A percentile compares a stretch with the other conserved stretches of the same genome.
Conservation (phyloP, 2,113 vertebrate species). For the Nibea albiflora region DNA sequence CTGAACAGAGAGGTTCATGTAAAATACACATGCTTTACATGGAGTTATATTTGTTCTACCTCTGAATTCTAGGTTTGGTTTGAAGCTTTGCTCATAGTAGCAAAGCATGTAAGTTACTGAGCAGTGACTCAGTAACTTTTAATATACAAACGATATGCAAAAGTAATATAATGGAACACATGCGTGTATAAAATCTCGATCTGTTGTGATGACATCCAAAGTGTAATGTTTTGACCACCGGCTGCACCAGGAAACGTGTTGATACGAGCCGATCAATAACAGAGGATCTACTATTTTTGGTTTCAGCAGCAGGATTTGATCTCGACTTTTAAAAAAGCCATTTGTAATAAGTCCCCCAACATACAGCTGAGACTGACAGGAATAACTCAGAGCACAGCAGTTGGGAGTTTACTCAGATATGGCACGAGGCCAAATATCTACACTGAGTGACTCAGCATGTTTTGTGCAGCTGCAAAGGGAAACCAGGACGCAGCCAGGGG, state of each 20-base stretch:
- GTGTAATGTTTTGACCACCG: not conserved
- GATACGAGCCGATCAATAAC: not conserved
- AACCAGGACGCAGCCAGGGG: not conserved
- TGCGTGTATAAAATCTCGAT: too few species aligned
- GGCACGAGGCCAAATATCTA: slow-evolving; percentile 38
- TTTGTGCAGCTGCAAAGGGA: slow-evolving; percentile 26
- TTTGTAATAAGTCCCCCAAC: not conserved
- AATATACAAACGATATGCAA: not conserved
- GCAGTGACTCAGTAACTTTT: too few species aligned
- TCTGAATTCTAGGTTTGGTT: not conserved
- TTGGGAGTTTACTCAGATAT: slow-evolving; percentile 10
- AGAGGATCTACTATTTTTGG: not conserved
- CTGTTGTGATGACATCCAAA: not conserved
- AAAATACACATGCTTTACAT: not conserved
- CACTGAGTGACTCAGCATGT: slow-evolving; percentile 77
- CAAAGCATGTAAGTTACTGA: too few species aligned
- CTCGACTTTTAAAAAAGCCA: not conserved
- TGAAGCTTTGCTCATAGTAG: too few species aligned
- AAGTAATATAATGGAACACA: not conserved
- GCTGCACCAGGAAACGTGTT: not conserved
- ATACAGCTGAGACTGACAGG: not conserved
- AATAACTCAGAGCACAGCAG: not conserved
- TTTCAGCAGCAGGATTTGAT: not conserved
- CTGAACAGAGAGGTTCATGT: slow-evolving; percentile 73
- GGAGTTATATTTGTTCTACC: not conserved